Conservation (phyloP, 2,888 invertebrate genomes). For the Tenthredo mesomela region DNA sequence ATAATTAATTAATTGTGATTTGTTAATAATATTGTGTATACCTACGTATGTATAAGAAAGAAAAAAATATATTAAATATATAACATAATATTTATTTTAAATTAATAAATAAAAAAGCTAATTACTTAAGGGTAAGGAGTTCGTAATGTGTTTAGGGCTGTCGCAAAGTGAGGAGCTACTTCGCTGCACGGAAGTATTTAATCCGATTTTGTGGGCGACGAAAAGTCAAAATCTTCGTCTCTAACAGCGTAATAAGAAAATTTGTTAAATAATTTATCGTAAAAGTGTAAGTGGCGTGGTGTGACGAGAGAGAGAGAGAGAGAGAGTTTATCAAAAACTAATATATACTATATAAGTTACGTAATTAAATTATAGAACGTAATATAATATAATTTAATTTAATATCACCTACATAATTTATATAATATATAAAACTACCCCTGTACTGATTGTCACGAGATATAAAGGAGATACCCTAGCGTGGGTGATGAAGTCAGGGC, state of each 20-base stretch:
- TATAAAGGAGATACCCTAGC: background rate
- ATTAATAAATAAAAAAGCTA: background rate
- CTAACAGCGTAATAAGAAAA: background rate
- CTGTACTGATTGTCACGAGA: background rate
- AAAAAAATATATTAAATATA: background rate
- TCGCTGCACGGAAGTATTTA: background rate
- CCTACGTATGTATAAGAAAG: too few species aligned
- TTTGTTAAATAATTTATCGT: background rate
- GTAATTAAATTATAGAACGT: background rate
- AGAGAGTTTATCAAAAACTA: too few species aligned
- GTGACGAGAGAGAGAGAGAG: too few species aligned
- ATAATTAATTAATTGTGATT: background rate
- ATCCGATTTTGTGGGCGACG: background rate
- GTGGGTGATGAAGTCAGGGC: slow-evolving; percentile 44
- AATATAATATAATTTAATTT: background rate
- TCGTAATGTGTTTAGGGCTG: slow-evolving; percentile 24
- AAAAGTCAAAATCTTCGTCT: background rate
- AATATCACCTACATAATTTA: background rate
- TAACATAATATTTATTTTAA: background rate
- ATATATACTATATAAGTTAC: too few species aligned
- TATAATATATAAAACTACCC: slow-evolving; percentile 10
- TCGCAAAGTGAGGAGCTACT: slow-evolving; percentile 8
- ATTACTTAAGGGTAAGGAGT: background rate
- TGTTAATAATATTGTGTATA: background rate
- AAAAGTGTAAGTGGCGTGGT: background rate